These are phyloP conservation scores for Nixonia krombeini DNA, from an alignment of 1,140 invertebrate genomes.

Conservation along the genomic window DNA sequence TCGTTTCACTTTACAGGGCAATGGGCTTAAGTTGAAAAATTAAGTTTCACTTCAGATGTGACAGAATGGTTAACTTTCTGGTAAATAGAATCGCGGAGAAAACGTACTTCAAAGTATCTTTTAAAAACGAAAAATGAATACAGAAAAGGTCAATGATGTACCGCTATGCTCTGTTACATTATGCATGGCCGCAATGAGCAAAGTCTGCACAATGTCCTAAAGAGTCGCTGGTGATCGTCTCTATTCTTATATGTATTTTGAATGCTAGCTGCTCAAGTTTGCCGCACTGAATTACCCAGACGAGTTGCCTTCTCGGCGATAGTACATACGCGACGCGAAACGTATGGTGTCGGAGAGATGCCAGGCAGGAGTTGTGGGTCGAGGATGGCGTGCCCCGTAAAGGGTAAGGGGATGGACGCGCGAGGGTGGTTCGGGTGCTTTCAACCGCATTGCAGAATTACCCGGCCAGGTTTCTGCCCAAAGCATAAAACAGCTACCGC, in stretches of 20 bases:
- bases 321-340: slow-evolving; percentile 9
- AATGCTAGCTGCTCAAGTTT: slow-evolving; percentile 54
- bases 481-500: slow-evolving; percentile 64
- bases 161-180: too few species aligned
- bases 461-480: slow-evolving; percentile 60
- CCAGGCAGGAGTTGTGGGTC: slow-evolving; percentile 14
- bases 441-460: slow-evolving; percentile 70
- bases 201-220: slow-evolving; percentile 17
- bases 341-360: slow-evolving; percentile 33
- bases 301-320: slow-evolving; percentile 15
- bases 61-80: too few species aligned
- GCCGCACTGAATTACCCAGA: slow-evolving; percentile 56
- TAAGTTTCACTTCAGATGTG: too few species aligned
- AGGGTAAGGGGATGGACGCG: slow-evolving; percentile 12
- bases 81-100: too few species aligned
- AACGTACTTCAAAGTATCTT: too few species aligned
- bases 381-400: slow-evolving; percentile 9
- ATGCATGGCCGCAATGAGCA: too few species aligned
- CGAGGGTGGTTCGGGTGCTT: slow-evolving; percentile 47
- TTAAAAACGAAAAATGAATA: too few species aligned
- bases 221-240: slow-evolving; percentile 30
- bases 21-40: too few species aligned
- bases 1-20: too few species aligned
- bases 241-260: slow-evolving; percentile 51
- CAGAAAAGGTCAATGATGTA: too few species aligned